Evolutionary conservation across 2,888 invertebrate species (phyloP), one percentile per base, ranked within the genome.

Genomic region (Sphaerophoria rueppellii): DNA sequence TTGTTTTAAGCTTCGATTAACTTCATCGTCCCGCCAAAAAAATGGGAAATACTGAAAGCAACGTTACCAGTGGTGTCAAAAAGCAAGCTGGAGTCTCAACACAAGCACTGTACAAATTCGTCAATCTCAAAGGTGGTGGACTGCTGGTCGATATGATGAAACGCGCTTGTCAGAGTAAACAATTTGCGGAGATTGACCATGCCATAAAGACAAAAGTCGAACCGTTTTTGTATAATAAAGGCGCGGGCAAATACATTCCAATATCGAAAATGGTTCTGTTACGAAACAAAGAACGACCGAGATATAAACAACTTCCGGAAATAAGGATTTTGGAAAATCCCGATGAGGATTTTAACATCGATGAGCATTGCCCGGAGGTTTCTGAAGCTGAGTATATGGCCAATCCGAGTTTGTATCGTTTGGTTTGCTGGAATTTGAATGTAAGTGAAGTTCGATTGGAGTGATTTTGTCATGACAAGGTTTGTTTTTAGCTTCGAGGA

Each of bases 61-160:
- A 96, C 92, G 98, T 98, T 0, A 96, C 97, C 0, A 97, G 97
- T 91, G 98, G 98, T 55, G 98, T 99, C 16, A 99, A 98, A 91
- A 98, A 98, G 88, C 98, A 99, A 91, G 98, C 98, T 3, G 97
- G 96, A 32, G 95, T 96, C 12, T 96, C 96, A 2, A 94, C 95
- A 35, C 96, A 96, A 90, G 94, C 96, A 70, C 93, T 98, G 67
- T 98, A 98, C 90, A 96, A 97, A 90, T 93, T 98, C 60, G 96
- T 97, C 6, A 96, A 98, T 92, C 93, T 98, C 72, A 98, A 98
- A 94, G 98, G 98, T 86, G 97, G 97, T 35, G 99, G 98, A 72
- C 93, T 97, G n/a, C 92, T 98, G 34, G 97, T 98, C 7, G 97
- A 98, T 89, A 95, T 98, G 93, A 97, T 97, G 96, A 97, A 98